Percentiles rank a stretch among this genome's conserved stretches.
Evolutionary conservation across 1,140 invertebrate species (phyloP).

Genomic region (Drosophila guanche): DNA sequence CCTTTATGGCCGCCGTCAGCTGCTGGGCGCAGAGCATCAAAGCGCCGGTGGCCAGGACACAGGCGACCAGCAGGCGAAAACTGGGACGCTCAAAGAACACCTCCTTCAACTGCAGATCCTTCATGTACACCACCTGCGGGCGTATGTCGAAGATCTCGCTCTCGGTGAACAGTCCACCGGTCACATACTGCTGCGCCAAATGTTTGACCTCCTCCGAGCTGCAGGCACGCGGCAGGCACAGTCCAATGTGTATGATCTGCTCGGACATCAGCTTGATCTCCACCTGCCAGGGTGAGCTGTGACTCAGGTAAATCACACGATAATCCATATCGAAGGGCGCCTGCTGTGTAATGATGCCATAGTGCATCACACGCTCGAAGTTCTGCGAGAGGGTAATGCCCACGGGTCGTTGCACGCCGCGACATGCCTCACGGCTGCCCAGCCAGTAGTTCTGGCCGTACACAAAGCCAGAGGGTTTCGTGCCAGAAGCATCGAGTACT

Average conservation of each 20-base stretch:
- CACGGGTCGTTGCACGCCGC: slow-evolving; percentile 67
- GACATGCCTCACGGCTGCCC: slow-evolving; percentile 78
- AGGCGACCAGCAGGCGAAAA: slow-evolving; percentile 66
- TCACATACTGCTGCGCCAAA: slow-evolving; percentile 64
- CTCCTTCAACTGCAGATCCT: slow-evolving; percentile 74
- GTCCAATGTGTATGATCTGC: slow-evolving; percentile 79
- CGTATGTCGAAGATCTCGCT: slow-evolving; percentile 76
- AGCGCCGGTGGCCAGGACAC: slow-evolving; percentile 53
- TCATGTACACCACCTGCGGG: slow-evolving; percentile 77
- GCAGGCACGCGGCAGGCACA: slow-evolving; percentile 77
- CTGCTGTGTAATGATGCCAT: slow-evolving; percentile 71
- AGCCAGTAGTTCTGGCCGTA: slow-evolving; percentile 83
- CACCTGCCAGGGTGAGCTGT: slow-evolving; percentile 82
- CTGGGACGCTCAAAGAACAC: slow-evolving; percentile 68
- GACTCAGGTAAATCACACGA: slow-evolving; percentile 73
- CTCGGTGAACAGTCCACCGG: slow-evolving; percentile 60
- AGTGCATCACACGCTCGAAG: slow-evolving; percentile 77
- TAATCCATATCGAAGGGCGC: slow-evolving; percentile 81
- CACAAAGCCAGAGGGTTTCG: slow-evolving; percentile 76
- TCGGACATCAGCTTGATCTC: slow-evolving; percentile 83
- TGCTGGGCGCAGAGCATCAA: slow-evolving; percentile 70
- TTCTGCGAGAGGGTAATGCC: slow-evolving; percentile 79
- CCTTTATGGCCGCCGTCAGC: slow-evolving; percentile 38
- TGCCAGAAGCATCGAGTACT: slow-evolving; percentile 81
- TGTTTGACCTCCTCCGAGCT: slow-evolving; percentile 59